Conservation (phyloP, 2,113 vertebrate genomes). For the Heterocephalus glaber region DNA sequence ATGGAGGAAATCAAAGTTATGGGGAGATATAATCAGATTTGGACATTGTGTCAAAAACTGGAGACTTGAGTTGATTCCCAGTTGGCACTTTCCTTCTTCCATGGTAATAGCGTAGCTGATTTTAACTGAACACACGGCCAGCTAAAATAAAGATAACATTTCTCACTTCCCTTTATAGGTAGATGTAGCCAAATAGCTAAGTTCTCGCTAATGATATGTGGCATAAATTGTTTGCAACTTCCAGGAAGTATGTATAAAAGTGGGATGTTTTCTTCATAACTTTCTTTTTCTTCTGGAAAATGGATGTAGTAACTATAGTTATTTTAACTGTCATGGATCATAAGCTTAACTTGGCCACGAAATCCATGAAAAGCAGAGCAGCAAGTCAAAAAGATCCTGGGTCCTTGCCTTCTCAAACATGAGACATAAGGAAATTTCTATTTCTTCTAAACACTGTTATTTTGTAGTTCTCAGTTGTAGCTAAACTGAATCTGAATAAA, state of each 20-base stretch:
- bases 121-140: not conserved
- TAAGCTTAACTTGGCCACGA: not conserved
- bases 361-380: not conserved
- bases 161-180: not conserved
- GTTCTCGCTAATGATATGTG: not conserved
- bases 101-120: not conserved
- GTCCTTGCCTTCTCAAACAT: not conserved
- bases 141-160: not conserved
- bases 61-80: not conserved
- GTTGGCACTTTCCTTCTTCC: not conserved
- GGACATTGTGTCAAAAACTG: not conserved
- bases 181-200: not conserved
- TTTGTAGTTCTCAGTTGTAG: not conserved
- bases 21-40: not conserved
- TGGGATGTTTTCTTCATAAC: not conserved
- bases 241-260: not conserved
- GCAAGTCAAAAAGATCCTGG: not conserved
- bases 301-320: not conserved
- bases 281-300: not conserved
- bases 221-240: not conserved
- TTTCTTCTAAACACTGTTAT: not conserved
- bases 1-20: not conserved
- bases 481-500: conserved; percentile 9
- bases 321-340: not conserved
- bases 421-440: not conserved